Percentiles rank a stretch among this genome's conserved stretches.
Evolutionary conservation across 2,113 vertebrate genomes (phyloP).

Genomic region (Polypterus senegalus): DNA sequence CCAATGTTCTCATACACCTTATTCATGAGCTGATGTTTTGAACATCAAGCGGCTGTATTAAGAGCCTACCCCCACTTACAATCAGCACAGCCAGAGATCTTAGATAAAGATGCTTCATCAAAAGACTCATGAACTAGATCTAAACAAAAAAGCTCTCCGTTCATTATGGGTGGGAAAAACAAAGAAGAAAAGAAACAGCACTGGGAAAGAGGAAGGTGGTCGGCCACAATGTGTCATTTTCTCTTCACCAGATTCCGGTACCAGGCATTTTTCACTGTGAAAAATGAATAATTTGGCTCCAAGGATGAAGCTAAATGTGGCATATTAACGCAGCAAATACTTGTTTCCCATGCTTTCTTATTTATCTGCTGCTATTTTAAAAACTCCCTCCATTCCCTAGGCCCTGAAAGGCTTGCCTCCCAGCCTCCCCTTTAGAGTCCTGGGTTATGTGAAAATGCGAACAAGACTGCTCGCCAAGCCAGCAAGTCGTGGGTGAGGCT

Average conservation of each 20-base stretch:
- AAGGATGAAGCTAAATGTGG: slow-evolving; percentile 31
- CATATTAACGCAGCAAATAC: slow-evolving; percentile 34
- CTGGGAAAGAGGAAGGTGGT: slow-evolving; percentile 3
- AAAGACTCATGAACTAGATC: too few relatives aligned
- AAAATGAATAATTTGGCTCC: slow-evolving; percentile 20
- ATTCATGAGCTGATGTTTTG: too few relatives aligned
- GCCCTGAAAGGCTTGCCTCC: slow-evolving; percentile 48
- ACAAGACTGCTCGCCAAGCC: slow-evolving; percentile 53
- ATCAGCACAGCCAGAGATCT: too few relatives aligned
- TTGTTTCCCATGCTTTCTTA: slow-evolving; percentile 73
- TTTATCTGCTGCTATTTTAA: slow-evolving; percentile 80
- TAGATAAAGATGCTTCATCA: too few relatives aligned
- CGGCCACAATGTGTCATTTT: slow-evolving; percentile 20
- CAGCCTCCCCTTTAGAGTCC: slow-evolving; percentile 56
- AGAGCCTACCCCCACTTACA: too few relatives aligned
- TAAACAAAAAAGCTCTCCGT: too few relatives aligned
- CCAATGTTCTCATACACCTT: too few relatives aligned
- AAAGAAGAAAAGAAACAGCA: neutral
- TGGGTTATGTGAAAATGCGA: slow-evolving; percentile 86
- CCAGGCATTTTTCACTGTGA: slow-evolving; percentile 19
- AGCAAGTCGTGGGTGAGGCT: slow-evolving; percentile 36
- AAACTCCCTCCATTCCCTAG: slow-evolving; percentile 45
- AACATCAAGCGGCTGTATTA: too few relatives aligned
- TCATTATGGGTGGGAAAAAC: too few relatives aligned
- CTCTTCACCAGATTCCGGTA: slow-evolving; percentile 8